Base-by-base conservation (phyloP, 2,888 invertebrate genomes). In the Spisula solida region DNA sequence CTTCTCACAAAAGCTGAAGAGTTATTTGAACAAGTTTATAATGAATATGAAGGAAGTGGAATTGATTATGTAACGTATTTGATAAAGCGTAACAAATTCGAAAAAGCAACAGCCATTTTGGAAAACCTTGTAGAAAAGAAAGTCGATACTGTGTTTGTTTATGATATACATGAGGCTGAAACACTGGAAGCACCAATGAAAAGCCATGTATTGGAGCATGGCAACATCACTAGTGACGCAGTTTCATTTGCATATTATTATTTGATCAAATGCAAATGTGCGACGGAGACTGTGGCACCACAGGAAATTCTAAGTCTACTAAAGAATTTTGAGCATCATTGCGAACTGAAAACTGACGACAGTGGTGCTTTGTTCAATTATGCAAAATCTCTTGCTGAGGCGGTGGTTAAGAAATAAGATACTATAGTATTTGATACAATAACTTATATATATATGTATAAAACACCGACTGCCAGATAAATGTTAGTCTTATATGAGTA, bases 161-260 rank as follows among this genome's bases (percentile, higher is more conserved):
- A 83, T 80, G 55, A 55, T 29, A 16, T 18, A n/a, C 66, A 78
- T 1, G 87, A 88, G 25, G 6, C 25, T 1, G 56, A 82, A n/a
- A 51, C 51, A 25, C 51, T 87, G 41, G 82, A 78, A 25, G 87
- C 80, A 31, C 29, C 56, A 16, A 29, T 87, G 31, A 79, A 60
- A 70, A 66, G n/a, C n/a, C 70, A 87, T 70, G 81, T 87, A 5
- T 60, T 83, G 55, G 41, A n/a, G 18, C 25, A 84, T 87, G 87
- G 87, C 6, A 80, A 31, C 47, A 79, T 87, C 29, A n/a, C 10
- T 20, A 82, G 75, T 41, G 82, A 87, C 51, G 55, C 75, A 14
- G 51, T 87, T 75, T 82, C 87, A 25, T 87, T 87, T 31, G 82
- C 87, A 55, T 87, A 81, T 18, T 87, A 55, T 47, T 82, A 81